A percentile compares a stretch with the other conserved stretches of the same genome.
These are phyloP conservation scores for Venusia cambrica DNA, from an alignment of 2,888 invertebrate genomes.

Conservation along the genomic window DNA sequence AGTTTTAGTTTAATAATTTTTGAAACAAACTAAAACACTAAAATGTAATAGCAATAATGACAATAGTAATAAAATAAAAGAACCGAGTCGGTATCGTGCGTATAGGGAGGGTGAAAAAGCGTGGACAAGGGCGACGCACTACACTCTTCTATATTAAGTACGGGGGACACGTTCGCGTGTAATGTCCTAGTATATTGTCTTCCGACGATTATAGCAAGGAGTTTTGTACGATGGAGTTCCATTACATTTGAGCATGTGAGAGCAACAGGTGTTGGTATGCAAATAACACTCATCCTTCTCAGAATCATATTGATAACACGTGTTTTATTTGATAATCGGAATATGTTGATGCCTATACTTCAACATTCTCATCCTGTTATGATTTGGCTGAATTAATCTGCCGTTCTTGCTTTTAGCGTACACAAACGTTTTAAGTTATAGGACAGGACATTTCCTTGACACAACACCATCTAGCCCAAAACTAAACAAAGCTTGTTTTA, in stretches of 20 bases:
- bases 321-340: no score
- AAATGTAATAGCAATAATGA: neutral
- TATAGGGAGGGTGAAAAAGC: constrained; percentile 40
- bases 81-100: constrained; percentile 12
- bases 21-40: neutral
- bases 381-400: no score
- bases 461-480: no score
- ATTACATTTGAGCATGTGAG: constrained; percentile 16
- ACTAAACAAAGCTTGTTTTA: no score
- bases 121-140: constrained; percentile 70
- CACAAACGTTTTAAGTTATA: no score
- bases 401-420: no score
- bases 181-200: constrained; percentile 79
- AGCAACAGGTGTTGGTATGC: constrained; percentile 21
- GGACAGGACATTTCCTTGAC: no score
- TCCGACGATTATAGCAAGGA: constrained; percentile 61
- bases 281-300: no score
- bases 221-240: constrained; percentile 17
- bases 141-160: constrained; percentile 70
- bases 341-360: constrained; percentile 11
- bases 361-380: no score
- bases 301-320: no score
- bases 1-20: no score
- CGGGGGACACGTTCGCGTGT: constrained; percentile 74
- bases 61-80: constrained; percentile 7